A percentile compares a stretch with the other conserved stretches of the same genome.
phyloP scores from a whole-genome alignment of 1,140 invertebrate genomes.

The Apocrypta bakeri region DNA sequence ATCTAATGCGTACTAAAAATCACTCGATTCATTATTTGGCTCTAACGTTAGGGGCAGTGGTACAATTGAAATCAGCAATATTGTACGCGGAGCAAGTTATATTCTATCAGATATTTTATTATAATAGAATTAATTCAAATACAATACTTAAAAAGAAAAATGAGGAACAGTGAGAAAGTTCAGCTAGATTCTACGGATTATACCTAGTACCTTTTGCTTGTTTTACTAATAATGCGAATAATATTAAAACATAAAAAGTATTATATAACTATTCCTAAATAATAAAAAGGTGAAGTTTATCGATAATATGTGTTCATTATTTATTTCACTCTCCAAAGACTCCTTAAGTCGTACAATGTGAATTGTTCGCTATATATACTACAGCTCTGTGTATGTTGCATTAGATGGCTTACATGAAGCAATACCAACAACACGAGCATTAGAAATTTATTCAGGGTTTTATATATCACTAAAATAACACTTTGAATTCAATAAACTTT shows the following conservation, averaged over 20 bases:
- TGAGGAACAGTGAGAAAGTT: slow-evolving; percentile 45
- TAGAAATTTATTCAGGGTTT: background rate
- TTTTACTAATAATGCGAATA: slow-evolving; percentile 56
- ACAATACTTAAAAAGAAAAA: slow-evolving; percentile 50
- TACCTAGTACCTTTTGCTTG: slow-evolving; percentile 56
- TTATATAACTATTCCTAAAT: slow-evolving; percentile 63
- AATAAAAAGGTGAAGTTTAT: slow-evolving; percentile 63
- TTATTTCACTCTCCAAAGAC: slow-evolving; percentile 13
- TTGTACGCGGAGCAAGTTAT: slow-evolving; percentile 55
- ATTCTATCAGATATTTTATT: slow-evolving; percentile 60
- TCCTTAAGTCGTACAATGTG: background rate
- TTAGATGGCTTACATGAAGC: background rate
- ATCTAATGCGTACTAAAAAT: slow-evolving; percentile 12
- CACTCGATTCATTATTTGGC: background rate
- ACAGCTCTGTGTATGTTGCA: slow-evolving; percentile 2
- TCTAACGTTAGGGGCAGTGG: slow-evolving; percentile 31
- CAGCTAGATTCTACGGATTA: slow-evolving; percentile 53
- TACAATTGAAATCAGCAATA: slow-evolving; percentile 55
- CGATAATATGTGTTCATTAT: slow-evolving; percentile 43
- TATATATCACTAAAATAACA: slow-evolving; percentile 17
- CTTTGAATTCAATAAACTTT: background rate
- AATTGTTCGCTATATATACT: too few species aligned
- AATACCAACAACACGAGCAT: background rate
- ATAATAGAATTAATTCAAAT: slow-evolving; percentile 56
- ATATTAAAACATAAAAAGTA: slow-evolving; percentile 56